Evolutionary conservation across 2,113 vertebrate species (phyloP), one percentile per base, ranked within the genome.

Genomic region (Phrynosoma platyrhinos): DNA sequence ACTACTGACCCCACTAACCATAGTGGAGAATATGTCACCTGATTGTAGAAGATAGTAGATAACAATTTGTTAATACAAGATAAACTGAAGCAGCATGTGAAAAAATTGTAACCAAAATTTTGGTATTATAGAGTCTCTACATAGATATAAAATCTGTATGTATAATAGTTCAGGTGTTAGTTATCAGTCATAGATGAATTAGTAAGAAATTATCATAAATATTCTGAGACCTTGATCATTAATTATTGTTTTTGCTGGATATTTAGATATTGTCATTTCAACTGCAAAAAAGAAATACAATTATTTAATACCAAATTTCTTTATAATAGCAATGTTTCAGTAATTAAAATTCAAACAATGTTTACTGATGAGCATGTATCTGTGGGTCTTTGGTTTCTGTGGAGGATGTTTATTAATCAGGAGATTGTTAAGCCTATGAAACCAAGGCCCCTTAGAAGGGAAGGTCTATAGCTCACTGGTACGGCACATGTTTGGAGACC

Each of bases 21-120:
- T 47, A 83, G 83, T 1, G 1, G 68, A 77, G 87, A 89, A 80
- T 82, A 82, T 90, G 91, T 87, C 94, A 91, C 2, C 89, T 88
- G 86, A 90, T 91, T 89, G 88, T 84, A 94, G 80, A 71, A 40
- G 42, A 94, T 12, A 77, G 9, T 64, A 52, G 32, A 80, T 53
- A 90, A 91, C 86, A 90, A 88, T 90, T 86, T 88, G 88, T 30
- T 85, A 82, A 92, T 87, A 89, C 87, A 83, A 76, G 20, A 69
- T 42, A 88, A 83, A 87, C 90, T 79, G 66, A 84, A 36, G 64
- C n/a, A 77, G 75, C 14, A 90, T 89, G n/a, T 91, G 58, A 25
- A 87, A 79, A 83, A 62, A 14, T 25, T 74, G 53, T 13, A 64
- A 18, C n/a, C 42, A 85, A 53, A 74, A 32, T 64, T n/a, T 88